Evolutionary conservation across 2,113 vertebrate species (phyloP), one percentile per base, ranked within the genome.

Genomic region (Bothrops jararaca): DNA sequence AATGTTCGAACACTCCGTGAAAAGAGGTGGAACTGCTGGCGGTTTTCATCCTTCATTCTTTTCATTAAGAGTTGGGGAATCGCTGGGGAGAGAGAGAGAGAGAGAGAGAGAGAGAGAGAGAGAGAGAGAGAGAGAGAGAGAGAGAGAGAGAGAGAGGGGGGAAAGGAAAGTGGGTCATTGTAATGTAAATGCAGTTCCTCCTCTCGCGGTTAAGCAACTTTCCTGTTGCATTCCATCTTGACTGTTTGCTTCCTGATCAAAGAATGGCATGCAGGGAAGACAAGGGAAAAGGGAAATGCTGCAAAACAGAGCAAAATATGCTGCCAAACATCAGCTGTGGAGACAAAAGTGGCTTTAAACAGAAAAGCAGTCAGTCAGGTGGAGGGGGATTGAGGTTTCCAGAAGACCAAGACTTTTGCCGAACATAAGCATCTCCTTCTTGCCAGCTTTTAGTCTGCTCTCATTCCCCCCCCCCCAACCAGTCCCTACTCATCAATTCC

Each of bases 291-390:
- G 34, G 69, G 74, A 42, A 80, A 39, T 6, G 34, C n/a, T 34
- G 74, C 18, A 2, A 80, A 42, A 22, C 45, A n/a, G 23, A 56
- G 95, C 58, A 93, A 94, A 85, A 42, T 1, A 86, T 90, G 92
- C 95, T 95, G 91, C 86, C 91, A 89, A 92, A 91, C 53, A 87
- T 91, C 26, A 85, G 94, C 88, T 24, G 1, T 88, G 94, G 89
- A 95, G 95, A 97, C 95, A 89, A 97, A 94, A 96, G 91, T 42
- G 86, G 92, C 88, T 92, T 93, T 92, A 93, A 96, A 96, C 29
- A 96, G 2, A 26, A 88, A 90, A 60, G 93, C 92, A 93, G 57
- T 93, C 93, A 86, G 74, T 74, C 92, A 92, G 13, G 15, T 69
- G 48, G 5, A n/a, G 54, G 9, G 8, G 6, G 18, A 80, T 80